phyloP scores from a whole-genome alignment of 2,113 vertebrate species.

The Chitala chitala region DNA sequence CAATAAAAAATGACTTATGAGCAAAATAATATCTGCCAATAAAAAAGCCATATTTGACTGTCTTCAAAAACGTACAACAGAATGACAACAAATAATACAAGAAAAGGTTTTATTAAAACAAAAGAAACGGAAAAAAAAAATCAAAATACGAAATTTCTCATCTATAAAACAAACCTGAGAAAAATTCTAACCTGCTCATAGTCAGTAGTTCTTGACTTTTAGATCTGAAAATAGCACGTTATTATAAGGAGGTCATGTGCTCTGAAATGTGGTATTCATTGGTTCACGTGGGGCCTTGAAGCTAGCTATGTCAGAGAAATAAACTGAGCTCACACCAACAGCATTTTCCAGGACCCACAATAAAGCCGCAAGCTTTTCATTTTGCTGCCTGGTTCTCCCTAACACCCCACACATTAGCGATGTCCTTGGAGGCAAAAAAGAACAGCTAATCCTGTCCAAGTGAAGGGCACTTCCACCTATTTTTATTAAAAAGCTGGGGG shows the following conservation, averaged over 20 bases:
- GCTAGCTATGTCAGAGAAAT: neutral
- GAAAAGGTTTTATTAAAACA: neutral
- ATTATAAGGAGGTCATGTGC: neutral
- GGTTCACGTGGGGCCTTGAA: neutral
- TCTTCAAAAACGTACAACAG: neutral
- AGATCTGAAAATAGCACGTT: too few species aligned
- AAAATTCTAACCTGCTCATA: neutral
- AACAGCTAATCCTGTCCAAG: constrained; percentile 49
- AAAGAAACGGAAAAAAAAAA: constrained; percentile 15
- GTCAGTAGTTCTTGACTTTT: too few species aligned
- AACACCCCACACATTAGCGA: neutral
- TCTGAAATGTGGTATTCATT: neutral
- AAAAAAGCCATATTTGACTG: neutral
- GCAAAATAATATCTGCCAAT: constrained; percentile 13
- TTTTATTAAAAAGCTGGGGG: constrained; percentile 43
- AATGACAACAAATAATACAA: neutral
- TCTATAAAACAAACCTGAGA: too few species aligned
- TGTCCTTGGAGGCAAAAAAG: constrained; percentile 11
- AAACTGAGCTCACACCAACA: neutral
- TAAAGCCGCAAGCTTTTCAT: neutral
- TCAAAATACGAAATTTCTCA: neutral
- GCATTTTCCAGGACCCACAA: too few species aligned
- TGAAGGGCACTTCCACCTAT: constrained; percentile 56
- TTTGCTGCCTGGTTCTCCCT: neutral
- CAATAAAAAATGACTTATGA: neutral